Conservation (phyloP, 1,140 invertebrate species). For the Megathymus violae region DNA sequence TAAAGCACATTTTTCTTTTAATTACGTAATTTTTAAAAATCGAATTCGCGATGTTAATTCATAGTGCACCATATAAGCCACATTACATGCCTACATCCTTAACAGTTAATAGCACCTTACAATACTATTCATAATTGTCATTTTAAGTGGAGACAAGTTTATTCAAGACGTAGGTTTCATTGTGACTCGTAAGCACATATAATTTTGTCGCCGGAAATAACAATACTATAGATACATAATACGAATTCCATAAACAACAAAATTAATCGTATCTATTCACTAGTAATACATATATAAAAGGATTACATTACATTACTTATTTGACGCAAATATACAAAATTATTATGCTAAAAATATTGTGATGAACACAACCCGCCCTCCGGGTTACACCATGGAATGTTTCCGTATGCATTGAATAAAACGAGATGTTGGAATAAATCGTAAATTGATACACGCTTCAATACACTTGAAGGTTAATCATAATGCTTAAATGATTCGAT, state of each 20-base stretch:
- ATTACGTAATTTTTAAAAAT: background rate
- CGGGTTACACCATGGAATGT: constrained; percentile 10
- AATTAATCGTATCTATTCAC: constrained; percentile 46
- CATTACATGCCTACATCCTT: constrained; percentile 14
- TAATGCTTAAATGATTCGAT: constrained; percentile 6
- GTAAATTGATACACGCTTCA: background rate
- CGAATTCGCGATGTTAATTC: constrained; percentile 11
- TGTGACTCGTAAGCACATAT: constrained; percentile 35
- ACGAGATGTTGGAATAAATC: background rate
- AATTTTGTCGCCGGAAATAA: constrained; percentile 64
- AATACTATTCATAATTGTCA: constrained; percentile 33
- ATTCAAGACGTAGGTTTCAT: constrained; percentile 22
- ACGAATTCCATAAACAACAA: constrained; percentile 70
- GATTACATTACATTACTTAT: too few relatives aligned
- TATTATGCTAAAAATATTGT: constrained; percentile 35
- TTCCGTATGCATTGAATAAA: constrained; percentile 16
- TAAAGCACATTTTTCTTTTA: background rate
- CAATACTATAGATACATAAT: constrained; percentile 74
- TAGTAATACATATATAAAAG: constrained; percentile 42
- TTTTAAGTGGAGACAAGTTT: constrained; percentile 22
- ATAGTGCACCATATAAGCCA: constrained; percentile 18
- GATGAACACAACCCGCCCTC: constrained; percentile 36
- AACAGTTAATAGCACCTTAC: constrained; percentile 65
- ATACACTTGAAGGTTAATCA: too few relatives aligned
- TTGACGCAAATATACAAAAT: constrained; percentile 26